Evolutionary conservation across 2,113 vertebrate genomes (phyloP).

Genomic region (Eulacestoma nigropectus): DNA sequence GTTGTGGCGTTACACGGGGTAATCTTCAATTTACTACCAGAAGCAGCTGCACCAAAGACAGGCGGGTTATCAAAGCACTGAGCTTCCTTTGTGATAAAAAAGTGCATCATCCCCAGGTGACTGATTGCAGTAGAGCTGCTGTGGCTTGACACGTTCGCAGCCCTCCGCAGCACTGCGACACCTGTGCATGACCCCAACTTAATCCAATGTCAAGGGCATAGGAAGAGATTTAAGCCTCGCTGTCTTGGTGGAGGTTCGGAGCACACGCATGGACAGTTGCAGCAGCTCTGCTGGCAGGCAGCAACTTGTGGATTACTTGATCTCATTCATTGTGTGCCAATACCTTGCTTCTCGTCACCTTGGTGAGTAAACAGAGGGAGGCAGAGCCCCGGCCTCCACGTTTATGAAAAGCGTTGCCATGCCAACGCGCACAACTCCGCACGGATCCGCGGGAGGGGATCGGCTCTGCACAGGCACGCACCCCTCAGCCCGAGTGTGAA

Average conservation of each 20-base stretch:
- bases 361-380: constrained; percentile 51
- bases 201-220: background rate
- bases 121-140: background rate
- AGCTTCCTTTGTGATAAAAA: background rate
- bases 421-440: background rate
- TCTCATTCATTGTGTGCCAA: constrained; percentile 46
- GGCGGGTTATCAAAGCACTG: background rate
- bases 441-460: background rate
- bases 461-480: background rate
- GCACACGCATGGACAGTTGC: background rate
- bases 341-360: constrained; percentile 12
- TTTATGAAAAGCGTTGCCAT: background rate
- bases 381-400: background rate
- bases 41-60: background rate
- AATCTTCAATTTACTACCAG: background rate
- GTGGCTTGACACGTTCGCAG: background rate
- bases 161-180: background rate
- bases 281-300: constrained; percentile 39
- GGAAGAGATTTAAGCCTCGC: background rate
- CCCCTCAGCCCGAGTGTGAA: background rate
- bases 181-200: background rate
- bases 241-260: background rate
- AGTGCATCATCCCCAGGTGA: background rate
- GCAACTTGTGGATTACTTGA: constrained; percentile 18
- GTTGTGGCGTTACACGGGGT: background rate